phyloP scores from a whole-genome alignment of 2,888 invertebrate genomes.

The Melieria crassipennis region DNA sequence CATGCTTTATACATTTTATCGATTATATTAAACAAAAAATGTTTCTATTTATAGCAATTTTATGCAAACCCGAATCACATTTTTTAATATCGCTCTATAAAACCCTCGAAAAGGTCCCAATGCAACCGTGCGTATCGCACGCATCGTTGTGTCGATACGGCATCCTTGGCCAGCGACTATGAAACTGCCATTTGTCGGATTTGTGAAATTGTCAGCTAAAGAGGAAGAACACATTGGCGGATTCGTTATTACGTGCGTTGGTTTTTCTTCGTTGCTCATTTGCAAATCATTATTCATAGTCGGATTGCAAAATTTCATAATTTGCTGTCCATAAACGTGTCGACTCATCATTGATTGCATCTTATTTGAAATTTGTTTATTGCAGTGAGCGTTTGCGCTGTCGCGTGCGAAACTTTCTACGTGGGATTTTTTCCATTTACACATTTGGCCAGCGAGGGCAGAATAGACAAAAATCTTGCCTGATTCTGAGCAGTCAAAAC shows the following conservation, averaged over 20 bases:
- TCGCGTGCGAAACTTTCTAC: constrained; percentile 21
- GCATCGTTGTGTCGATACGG: too few relatives aligned
- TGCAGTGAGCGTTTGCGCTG: constrained; percentile 10
- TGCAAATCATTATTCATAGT: neutral
- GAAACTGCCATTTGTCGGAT: constrained; percentile 28
- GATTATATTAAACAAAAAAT: too few relatives aligned
- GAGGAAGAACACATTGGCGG: constrained; percentile 9
- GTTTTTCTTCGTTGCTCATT: neutral
- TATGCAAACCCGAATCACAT: too few relatives aligned
- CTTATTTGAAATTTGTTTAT: constrained; percentile 5
- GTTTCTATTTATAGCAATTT: too few relatives aligned
- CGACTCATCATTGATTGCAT: neutral
- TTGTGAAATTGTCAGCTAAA: constrained; percentile 28
- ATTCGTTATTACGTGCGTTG: constrained; percentile 22
- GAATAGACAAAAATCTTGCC: constrained; percentile 42
- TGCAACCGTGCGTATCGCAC: too few relatives aligned
- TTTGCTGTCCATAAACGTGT: neutral
- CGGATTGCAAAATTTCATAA: neutral
- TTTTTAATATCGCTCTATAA: too few relatives aligned
- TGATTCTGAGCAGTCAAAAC: constrained; percentile 49
- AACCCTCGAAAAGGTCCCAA: too few relatives aligned
- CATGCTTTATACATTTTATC: too few relatives aligned
- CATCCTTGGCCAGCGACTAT: too few relatives aligned
- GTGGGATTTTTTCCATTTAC: constrained; percentile 28
- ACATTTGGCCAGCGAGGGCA: constrained; percentile 46